These are phyloP conservation scores for Drosophila macrospina DNA, from an alignment of 2,888 invertebrate genomes.

Conservation along the genomic window DNA sequence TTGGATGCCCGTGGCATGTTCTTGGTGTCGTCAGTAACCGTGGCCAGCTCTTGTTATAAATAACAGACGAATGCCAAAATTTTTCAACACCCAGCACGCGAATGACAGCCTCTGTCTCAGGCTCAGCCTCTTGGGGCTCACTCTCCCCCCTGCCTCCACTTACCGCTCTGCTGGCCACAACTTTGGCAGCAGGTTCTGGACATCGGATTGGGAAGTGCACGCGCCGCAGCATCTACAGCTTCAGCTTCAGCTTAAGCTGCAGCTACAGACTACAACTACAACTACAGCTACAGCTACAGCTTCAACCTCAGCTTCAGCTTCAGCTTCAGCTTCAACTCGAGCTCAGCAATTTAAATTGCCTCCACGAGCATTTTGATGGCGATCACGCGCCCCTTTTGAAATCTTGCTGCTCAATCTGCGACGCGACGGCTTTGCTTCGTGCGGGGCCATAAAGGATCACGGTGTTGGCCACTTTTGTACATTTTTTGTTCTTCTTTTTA, in stretches of 20 bases:
- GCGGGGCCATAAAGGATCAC: conserved; percentile 73
- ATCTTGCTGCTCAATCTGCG: conserved; percentile 68
- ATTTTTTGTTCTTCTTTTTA: conserved; percentile 52
- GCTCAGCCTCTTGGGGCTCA: conserved; percentile 4
- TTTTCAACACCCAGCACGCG: conserved; percentile 75
- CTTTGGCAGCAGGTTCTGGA: conserved; percentile 43
- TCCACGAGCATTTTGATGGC: conserved; percentile 82
- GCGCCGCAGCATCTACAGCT: conserved; percentile 23
- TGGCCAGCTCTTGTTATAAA: conserved; percentile 63
- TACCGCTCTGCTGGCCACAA: too few species aligned
- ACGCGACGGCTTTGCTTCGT: conserved; percentile 43
- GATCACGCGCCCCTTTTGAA: conserved; percentile 80
- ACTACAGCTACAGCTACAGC: conserved; percentile 9
- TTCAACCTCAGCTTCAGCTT: conserved; percentile 7
- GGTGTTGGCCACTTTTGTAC: conserved; percentile 48
- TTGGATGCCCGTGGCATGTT: conserved; percentile 40
- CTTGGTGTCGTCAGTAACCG: conserved; percentile 33
- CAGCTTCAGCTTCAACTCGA: conserved; percentile 15
- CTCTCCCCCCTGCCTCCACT: not conserved
- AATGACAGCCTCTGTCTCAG: conserved; percentile 45
- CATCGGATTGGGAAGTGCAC: conserved; percentile 39
- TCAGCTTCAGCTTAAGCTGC: conserved; percentile 13
- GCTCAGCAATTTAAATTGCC: conserved; percentile 81
- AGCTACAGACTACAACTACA: conserved; percentile 5
- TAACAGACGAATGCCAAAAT: conserved; percentile 67